Base-by-base conservation (phyloP, 2,113 vertebrate genomes). In the Entelurus aequoreus region DNA sequence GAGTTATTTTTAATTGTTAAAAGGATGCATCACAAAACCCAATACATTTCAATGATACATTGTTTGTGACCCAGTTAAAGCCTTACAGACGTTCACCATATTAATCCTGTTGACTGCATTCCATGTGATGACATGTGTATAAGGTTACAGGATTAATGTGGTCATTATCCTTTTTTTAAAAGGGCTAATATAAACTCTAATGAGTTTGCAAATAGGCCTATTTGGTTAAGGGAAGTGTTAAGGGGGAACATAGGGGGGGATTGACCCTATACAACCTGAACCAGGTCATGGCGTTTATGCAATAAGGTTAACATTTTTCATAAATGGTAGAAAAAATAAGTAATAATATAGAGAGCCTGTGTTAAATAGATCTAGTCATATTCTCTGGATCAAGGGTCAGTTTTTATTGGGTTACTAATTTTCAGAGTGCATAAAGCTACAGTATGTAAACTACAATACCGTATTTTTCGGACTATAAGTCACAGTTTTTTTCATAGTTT, bases 301-400 rank as follows among this genome's bases (percentile, higher is more conserved):
- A 58, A 10, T 59, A 65, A 75, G 66, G 36, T 65, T 19, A 55
- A 46, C 3, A 55, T 71, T 75, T 12, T 55, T 38, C 36, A 85
- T 81, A 56, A 72, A 85, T 85, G 60, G 52, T 53, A 48, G 15
- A 40, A 36, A 52, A 55, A 84, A 46, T 36, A 65, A 49, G 48
- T 40, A 63, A 69, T 84, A 77, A 78, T 84, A 74, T 12, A 11
- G 42, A 12, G 9, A n/a, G 53, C 35, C 61, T 28, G 50, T 55
- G 51, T 16, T 68, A 61, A 77, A 46, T 68, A 12, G 38, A 5
- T 8, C 38, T 8, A 40, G 38, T 40, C 6, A 8, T 40, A 40
- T 8, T 40, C 6, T 7, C 38, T 40, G 38, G 38, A 28, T 28
- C 28, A 28, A 28, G 28, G 28, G 28, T 40, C 8, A 40, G 38